Conservation (phyloP, 2,888 invertebrate species). For the Laspeyria flexula region DNA sequence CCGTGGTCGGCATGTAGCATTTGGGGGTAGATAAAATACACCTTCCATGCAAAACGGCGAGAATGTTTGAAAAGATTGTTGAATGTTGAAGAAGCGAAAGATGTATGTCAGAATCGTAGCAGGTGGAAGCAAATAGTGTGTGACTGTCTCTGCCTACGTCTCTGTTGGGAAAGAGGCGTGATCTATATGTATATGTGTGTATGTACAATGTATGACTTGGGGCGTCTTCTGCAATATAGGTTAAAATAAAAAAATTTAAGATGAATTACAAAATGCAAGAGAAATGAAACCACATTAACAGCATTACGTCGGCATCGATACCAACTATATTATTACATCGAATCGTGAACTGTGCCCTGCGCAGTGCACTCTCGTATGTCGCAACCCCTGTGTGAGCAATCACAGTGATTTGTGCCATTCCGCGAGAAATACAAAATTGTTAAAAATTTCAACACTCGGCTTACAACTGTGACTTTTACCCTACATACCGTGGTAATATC, state of each 20-base stretch:
- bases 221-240: no score
- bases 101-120: no score
- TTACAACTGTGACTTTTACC: slow-evolving; percentile 39
- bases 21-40: no score
- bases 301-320: slow-evolving; percentile 1
- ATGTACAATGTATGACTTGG: no score
- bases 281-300: neutral
- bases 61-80: no score
- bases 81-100: no score
- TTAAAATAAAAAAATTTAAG: neutral
- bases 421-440: slow-evolving; percentile 48
- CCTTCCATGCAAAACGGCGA: no score
- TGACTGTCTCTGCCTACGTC: no score
- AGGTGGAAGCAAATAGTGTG: no score
- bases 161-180: no score
- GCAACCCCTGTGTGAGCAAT: slow-evolving; percentile 49
- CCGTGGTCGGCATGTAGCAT: no score
- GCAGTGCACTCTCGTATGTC: slow-evolving; percentile 39
- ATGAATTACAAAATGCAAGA: neutral
- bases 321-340: slow-evolving; percentile 8
- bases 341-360: slow-evolving; percentile 45
- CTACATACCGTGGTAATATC: slow-evolving; percentile 25
- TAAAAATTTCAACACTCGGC: slow-evolving; percentile 48
- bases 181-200: no score
- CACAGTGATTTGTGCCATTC: slow-evolving; percentile 43